Evolutionary conservation across 1,140 invertebrate genomes (phyloP), one percentile per base, ranked within the genome.

Genomic region (Orchestia grillus): DNA sequence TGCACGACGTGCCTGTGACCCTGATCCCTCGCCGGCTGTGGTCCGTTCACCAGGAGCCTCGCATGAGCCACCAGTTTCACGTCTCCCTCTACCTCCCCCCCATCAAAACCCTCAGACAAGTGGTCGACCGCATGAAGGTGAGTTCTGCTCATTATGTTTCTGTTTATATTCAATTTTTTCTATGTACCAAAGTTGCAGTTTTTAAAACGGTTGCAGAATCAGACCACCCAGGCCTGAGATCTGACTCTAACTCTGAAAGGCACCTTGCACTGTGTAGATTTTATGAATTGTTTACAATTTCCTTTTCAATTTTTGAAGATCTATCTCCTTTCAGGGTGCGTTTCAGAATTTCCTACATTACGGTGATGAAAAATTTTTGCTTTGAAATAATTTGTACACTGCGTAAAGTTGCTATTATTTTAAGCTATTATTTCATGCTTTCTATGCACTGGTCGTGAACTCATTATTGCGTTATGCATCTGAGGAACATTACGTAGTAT

Each of bases 1-100:
- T 98, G 16, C 98, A 99, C 97, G 98, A 99, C 97, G 98, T 99
- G 95, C 98, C 99, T 11, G 98, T 99, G 15, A 97, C 98, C 96
- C 98, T 99, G 0, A 98, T 99, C 96, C 98, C 98, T 15, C 98
- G 98, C 96, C 98, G 98, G 97, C 97, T 98, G 96, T 99, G 99
- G 99, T 97, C 97, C 6, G 98, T 98, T 77, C 99, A 98, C 97
- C 97, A 98, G 96, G 98, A 99, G 97, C 99, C 99, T 28, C 97
- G 97, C 96, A 98, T 98, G 96, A 94, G 43, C 44, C 36, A 96
- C 40, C 47, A 43, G 91, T 96, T 95, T 28, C n/a, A 96, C 47
- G 96, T 95, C 57, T 96, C 96, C 42, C 16, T 96, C 23, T 96
- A 98, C 96, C 97, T 99, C 97, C 98, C 99, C 23, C 97, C 98